Conservation (phyloP, 2,797 vertebrate species). For the Natrix natrix region DNA sequence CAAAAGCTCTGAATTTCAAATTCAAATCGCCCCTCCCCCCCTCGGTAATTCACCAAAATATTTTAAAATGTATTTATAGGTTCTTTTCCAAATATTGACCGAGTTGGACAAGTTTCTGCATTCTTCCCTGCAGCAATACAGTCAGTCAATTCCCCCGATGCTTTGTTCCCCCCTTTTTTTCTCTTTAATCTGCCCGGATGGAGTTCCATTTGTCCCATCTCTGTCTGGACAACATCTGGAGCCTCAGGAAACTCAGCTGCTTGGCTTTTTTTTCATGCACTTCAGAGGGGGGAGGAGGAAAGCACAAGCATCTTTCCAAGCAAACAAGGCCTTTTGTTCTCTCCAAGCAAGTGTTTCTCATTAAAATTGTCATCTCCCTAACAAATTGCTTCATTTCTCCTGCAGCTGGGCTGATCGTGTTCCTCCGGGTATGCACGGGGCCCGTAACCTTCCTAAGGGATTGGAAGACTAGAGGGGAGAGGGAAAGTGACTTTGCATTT, state of each 20-base stretch:
- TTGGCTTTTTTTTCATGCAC: conserved; percentile 73
- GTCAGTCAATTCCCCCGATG: conserved; percentile 48
- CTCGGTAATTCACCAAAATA: conserved; percentile 21
- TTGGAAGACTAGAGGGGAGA: conserved; percentile 46
- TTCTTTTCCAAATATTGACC: conserved; percentile 17
- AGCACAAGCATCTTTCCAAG: conserved; percentile 74
- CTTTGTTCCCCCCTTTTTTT: conserved; percentile 22
- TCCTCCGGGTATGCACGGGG: conserved; percentile 59
- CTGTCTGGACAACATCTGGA: conserved; percentile 87
- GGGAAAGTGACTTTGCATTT: conserved; percentile 26
- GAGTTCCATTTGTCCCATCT: conserved; percentile 82
- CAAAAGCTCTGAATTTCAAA: conserved; percentile 30
- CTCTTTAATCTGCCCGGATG: conserved; percentile 68
- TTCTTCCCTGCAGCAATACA: conserved; percentile 40
- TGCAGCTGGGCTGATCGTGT: conserved; percentile 80
- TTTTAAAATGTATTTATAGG: conserved; percentile 39
- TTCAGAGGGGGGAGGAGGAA: conserved; percentile 67
- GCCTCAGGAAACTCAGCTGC: conserved; percentile 81
- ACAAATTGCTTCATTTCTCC: conserved; percentile 82
- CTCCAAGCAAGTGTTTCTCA: conserved; percentile 85
- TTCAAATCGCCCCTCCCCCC: background rate
- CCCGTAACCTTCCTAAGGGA: conserved; percentile 63
- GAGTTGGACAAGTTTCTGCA: conserved; percentile 39
- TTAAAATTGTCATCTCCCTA: conserved; percentile 87
- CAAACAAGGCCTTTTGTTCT: conserved; percentile 76